A percentile compares a stretch with the other conserved stretches of the same genome.
Conservation (phyloP, 2,888 invertebrate genomes). For the Doris montereyensis region DNA sequence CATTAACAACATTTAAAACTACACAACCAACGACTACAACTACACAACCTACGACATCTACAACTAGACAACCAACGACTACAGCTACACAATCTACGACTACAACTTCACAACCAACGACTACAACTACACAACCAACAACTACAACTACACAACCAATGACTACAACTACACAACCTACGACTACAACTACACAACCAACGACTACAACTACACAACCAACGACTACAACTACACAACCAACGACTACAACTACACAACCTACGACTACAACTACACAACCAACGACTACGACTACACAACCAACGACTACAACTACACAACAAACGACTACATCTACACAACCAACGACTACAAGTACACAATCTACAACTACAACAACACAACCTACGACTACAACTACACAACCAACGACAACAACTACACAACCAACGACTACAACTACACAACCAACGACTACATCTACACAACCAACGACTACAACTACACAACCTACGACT, state of each 20-base stretch:
- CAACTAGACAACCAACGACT: no score
- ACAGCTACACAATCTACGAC: no score
- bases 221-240: background rate
- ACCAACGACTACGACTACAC: background rate
- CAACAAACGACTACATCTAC: background rate
- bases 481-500: no score
- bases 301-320: no score
- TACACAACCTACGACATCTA: no score
- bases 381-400: background rate
- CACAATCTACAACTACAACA: background rate
- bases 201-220: background rate
- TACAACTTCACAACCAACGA: no score
- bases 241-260: background rate
- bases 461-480: background rate
- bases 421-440: background rate
- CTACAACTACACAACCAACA: no score
- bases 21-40: no score
- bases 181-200: background rate
- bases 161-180: background rate
- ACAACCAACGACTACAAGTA: background rate
- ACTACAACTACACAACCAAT: background rate
- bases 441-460: background rate
- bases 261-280: background rate
- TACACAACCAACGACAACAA: background rate
- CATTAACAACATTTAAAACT: no score